Base-by-base conservation (phyloP, 2,113 vertebrate genomes). In the Mastomys natalensis region DNA sequence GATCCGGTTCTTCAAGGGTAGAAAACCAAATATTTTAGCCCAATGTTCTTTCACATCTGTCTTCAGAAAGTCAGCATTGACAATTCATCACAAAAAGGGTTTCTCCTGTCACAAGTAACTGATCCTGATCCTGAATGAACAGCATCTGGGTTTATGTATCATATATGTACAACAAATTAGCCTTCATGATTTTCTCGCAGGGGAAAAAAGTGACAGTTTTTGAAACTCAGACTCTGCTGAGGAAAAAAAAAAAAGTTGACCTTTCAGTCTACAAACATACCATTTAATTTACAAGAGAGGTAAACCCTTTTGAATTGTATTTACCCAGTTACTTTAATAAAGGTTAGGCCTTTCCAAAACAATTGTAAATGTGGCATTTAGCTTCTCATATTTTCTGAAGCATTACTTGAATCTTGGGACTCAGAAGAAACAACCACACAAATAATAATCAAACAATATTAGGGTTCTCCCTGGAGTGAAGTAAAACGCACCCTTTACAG, bases 281-380 rank as follows among this genome's bases (percentile, higher is more conserved):
- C 97, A 97, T 98, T 98, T 99, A 98, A 98, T 99, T 98, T 98
- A 98, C 98, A 98, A 98, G 68, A 97, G 97, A 98, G 98, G 98
- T 97, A 98, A 98, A 98, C 97, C 97, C 97, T 97, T 98, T 97
- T 1, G 91, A 98, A 98, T 98, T 98, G 93, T 98, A 98, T 98
- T 98, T 99, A 98, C 98, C 95, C 97, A 98, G 98, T 98, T 98
- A 97, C 97, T 98, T 98, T 98, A 98, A 98, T 97, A 99, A 99
- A 99, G 98, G 98, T 98, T 98, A 99, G 87, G 96, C 85, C 97
- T 98, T 98, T 97, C 98, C 97, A 98, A 98, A 98, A 98, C 98
- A 98, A 98, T 98, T 98, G 98, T 98, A 98, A 98, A 98, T 99
- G 98, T 98, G 98, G 98, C 98, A 98, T 99, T 98, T 99, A 98